Conservation (phyloP, 2,888 invertebrate genomes). For the Tetragnatha montana region DNA sequence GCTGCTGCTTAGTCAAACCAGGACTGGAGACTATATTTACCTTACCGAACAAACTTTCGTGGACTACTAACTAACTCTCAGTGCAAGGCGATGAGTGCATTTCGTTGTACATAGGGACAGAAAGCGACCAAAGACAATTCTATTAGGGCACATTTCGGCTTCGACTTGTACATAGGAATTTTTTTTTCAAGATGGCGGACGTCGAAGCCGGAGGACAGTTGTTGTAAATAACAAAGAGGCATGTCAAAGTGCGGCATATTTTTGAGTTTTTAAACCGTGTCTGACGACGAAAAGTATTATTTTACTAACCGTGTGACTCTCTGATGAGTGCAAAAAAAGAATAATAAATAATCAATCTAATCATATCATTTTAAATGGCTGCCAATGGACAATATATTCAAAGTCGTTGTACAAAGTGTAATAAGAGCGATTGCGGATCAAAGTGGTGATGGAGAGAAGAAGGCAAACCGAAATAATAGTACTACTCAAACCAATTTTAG, state of each 20-base stretch:
- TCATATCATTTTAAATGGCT: constrained; percentile 65
- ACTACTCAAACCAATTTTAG: background rate
- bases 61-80: background rate
- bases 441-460: constrained; percentile 29
- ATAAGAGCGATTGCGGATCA: constrained; percentile 32
- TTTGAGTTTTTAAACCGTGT: constrained; percentile 54
- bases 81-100: background rate
- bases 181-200: constrained; percentile 27
- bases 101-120: background rate
- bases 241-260: constrained; percentile 28
- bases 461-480: constrained; percentile 2
- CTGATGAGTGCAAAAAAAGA: background rate
- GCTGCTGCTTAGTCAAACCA: background rate
- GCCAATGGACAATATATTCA: constrained; percentile 38
- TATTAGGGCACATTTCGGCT: background rate
- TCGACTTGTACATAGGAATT: constrained; percentile 59
- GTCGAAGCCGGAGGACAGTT: background rate
- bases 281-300: constrained; percentile 40
- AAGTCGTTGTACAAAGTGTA: constrained; percentile 14
- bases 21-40: background rate
- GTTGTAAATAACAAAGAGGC: constrained; percentile 50
- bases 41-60: background rate
- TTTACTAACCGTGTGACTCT: constrained; percentile 41
- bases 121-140: background rate
- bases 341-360: constrained; percentile 56